phyloP scores from a whole-genome alignment of 2,113 vertebrate species.

The Laticauda laticaudata region DNA sequence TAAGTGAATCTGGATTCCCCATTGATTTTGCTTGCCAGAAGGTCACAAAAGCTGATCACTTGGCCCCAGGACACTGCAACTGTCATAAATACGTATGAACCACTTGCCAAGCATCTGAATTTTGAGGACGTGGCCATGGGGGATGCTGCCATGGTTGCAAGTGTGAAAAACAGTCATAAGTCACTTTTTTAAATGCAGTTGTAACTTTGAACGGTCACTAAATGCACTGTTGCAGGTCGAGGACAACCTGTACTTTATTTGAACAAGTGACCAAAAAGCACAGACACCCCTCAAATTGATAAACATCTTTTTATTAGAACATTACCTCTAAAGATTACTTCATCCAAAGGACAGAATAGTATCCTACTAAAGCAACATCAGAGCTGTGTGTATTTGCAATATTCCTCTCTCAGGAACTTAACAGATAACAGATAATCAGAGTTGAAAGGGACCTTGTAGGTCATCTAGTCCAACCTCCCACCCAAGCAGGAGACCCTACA shows the following conservation, averaged over 20 bases:
- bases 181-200: background rate
- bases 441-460: no score
- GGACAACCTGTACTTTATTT: no score
- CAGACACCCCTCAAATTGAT: background rate
- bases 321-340: background rate
- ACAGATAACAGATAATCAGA: no score
- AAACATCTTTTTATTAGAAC: background rate
- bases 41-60: no score
- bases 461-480: no score
- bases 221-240: background rate
- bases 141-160: background rate
- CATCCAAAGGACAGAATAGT: background rate
- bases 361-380: background rate
- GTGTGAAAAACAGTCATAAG: background rate
- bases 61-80: no score
- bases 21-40: no score
- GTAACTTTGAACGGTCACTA: background rate
- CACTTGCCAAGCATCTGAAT: background rate
- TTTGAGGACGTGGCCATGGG: background rate
- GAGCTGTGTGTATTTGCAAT: background rate
- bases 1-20: no score
- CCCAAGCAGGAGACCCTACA: no score
- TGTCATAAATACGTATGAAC: no score
- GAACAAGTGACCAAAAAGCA: background rate
- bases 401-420: background rate